phyloP scores from a whole-genome alignment of 2,888 invertebrate genomes.

The Tetranychus truncatus region DNA sequence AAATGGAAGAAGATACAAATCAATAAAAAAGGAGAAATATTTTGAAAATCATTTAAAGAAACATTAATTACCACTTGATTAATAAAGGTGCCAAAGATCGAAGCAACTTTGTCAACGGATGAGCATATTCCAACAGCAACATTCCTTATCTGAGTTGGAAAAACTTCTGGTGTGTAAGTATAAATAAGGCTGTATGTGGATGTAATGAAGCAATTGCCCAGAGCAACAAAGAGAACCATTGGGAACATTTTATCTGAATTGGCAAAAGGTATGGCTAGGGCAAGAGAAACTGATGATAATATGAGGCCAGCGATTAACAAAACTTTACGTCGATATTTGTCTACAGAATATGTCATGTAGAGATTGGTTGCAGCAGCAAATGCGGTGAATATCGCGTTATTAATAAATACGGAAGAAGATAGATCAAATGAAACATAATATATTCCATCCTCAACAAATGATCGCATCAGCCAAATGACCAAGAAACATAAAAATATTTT shows the following conservation, averaged over 20 bases:
- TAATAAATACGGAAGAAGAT: background rate
- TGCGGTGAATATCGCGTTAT: background rate
- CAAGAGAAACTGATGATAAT: background rate
- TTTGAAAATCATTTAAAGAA: background rate
- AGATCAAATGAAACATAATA: background rate
- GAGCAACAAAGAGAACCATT: background rate
- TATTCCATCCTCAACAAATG: background rate
- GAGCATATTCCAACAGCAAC: conserved; percentile 1
- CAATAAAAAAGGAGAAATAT: background rate
- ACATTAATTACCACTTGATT: background rate
- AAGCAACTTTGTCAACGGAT: background rate
- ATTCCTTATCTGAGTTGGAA: background rate
- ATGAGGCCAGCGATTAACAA: background rate
- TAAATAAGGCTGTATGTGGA: background rate
- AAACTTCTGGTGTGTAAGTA: background rate
- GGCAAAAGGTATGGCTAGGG: background rate
- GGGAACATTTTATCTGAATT: conserved; percentile 1
- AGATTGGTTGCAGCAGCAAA: background rate
- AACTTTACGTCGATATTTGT: background rate
- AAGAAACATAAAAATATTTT: background rate
- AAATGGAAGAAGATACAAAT: background rate
- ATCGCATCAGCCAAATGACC: background rate
- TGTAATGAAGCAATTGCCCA: background rate
- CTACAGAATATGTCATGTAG: background rate
- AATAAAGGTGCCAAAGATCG: background rate